Evolutionary conservation across 2,113 vertebrate genomes (phyloP), one percentile per base, ranked within the genome.

Genomic region (Sapajus apella): DNA sequence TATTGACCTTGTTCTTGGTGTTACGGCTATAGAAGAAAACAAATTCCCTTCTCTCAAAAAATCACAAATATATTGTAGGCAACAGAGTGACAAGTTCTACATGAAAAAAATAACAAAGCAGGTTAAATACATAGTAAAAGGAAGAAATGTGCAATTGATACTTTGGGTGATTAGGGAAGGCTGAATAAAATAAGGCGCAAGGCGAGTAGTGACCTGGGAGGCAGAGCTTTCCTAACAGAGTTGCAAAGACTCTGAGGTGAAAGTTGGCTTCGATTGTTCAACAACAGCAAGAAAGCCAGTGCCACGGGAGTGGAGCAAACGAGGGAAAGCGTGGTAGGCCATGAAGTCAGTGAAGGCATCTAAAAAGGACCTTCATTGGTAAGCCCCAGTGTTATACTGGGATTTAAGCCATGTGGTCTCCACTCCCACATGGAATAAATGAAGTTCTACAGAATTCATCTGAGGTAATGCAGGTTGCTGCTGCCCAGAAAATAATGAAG

Each of bases 1-100:
- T 83, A 52, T 25, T 76, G 58, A 37, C 32, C n/a, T 21, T 88
- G 25, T 92, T 94, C n/a, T 47, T 90, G 68, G 70, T 37, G 70
- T 18, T 56, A 58, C 91, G 23, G 9, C 82, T 72, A 64, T 4
- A 47, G 40, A 81, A 93, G 50, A 85, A 89, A 91, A 68, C 30
- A 87, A 90, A 75, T 16, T 58, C 9, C 17, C 23, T 72, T n/a
- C 6, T 83, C 40, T 70, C 40, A 85, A 72, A 40, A 90, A 90
- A 68, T 68, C 23, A 58, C 61, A 94, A 52, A 87, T 72, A 37
- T 1, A 64, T 21, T 10, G 87, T 4, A 75, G 23, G 27, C 27
- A 7, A 86, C 75, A 87, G 21, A 85, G 10, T 45, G 23, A 55
- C 56, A 72, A 47, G n/a, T 18, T 52, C 35, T 77, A 52, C 20